Percentiles rank a stretch among this genome's conserved stretches.
phyloP scores from a whole-genome alignment of 1,140 invertebrate species.

The Cepaea nemoralis region DNA sequence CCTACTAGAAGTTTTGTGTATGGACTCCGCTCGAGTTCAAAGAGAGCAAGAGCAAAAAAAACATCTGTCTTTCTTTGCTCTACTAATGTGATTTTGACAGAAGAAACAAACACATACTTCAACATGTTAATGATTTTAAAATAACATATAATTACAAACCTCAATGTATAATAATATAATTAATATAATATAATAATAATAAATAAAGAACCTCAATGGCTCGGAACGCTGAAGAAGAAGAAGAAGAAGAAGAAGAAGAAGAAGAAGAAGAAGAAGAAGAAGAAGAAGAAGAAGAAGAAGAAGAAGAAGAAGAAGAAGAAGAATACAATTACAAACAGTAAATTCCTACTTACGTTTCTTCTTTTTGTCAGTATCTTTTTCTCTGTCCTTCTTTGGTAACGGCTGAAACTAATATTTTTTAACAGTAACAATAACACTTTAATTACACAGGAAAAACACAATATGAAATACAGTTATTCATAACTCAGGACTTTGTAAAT shows the following conservation, averaged over 20 bases:
- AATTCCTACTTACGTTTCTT: conserved; percentile 30
- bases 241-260: not conserved
- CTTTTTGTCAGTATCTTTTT: conserved; percentile 37
- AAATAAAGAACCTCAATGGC: not conserved
- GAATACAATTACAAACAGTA: not conserved
- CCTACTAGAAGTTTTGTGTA: too few relatives aligned
- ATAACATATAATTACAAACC: too few relatives aligned
- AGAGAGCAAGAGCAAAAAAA: too few relatives aligned
- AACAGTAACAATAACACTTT: not conserved
- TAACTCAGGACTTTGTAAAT: too few relatives aligned
- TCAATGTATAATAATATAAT: too few relatives aligned
- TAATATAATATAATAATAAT: too few relatives aligned
- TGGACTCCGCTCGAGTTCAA: too few relatives aligned
- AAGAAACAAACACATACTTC: too few relatives aligned
- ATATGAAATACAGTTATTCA: not conserved
- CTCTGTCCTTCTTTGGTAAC: conserved; percentile 27
- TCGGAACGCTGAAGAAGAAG: not conserved
- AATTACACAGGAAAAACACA: not conserved
- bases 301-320: not conserved
- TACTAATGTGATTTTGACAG: too few relatives aligned
- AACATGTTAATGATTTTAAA: too few relatives aligned
- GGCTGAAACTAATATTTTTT: conserved; percentile 7
- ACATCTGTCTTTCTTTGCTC: too few relatives aligned
- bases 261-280: not conserved
- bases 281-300: not conserved